Evolutionary conservation across 1,140 invertebrate species (phyloP).

Genomic region (Chironomus striatipennis): DNA sequence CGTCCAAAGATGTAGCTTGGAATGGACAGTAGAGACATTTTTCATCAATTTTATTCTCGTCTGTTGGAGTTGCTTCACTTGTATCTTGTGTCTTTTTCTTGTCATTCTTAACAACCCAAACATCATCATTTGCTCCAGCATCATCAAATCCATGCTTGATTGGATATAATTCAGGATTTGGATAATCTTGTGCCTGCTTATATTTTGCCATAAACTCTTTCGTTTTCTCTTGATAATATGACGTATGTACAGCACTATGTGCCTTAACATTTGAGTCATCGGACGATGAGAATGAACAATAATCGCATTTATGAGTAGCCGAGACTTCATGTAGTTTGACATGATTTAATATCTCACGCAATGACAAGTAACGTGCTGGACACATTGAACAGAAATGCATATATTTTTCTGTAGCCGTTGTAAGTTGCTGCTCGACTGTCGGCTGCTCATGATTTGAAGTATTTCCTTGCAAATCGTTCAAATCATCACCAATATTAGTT

Average conservation of each 20-base stretch:
- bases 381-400: slow-evolving; percentile 16
- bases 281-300: slow-evolving; percentile 68
- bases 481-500: not conserved
- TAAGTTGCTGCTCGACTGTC: not conserved
- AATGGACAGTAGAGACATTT: slow-evolving; percentile 51
- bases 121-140: slow-evolving; percentile 34
- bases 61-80: slow-evolving; percentile 48
- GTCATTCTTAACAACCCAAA: slow-evolving; percentile 7
- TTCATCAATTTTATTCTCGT: slow-evolving; percentile 61
- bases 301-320: slow-evolving; percentile 57
- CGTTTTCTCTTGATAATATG: slow-evolving; percentile 72
- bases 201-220: slow-evolving; percentile 59
- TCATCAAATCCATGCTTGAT: slow-evolving; percentile 37
- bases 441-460: not conserved
- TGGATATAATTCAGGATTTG: slow-evolving; percentile 52
- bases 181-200: slow-evolving; percentile 49
- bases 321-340: slow-evolving; percentile 55
- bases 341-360: slow-evolving; percentile 60
- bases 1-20: slow-evolving; percentile 31
- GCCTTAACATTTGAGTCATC: slow-evolving; percentile 59
- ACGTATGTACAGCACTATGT: slow-evolving; percentile 68
- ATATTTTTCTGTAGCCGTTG: not conserved
- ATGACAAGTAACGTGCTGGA: slow-evolving; percentile 43
- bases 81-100: slow-evolving; percentile 32
- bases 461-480: not conserved